A percentile compares a stretch with the other conserved stretches of the same genome.
These are phyloP conservation scores for Fragum whitleyi DNA, from an alignment of 2,888 invertebrate genomes.

Conservation along the genomic window DNA sequence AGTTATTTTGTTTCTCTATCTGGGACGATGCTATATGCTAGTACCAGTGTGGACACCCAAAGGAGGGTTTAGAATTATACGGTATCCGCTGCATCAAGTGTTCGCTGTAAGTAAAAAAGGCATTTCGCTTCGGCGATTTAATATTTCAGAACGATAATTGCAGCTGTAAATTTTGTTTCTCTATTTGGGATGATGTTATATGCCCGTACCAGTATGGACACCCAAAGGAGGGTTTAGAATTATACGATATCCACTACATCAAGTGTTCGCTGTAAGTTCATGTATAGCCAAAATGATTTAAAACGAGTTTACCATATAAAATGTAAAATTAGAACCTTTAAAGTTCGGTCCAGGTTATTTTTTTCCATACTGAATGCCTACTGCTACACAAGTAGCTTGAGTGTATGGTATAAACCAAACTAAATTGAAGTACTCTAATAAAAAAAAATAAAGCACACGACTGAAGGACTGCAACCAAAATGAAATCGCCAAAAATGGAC, in stretches of 20 bases:
- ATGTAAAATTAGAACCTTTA: too few species aligned
- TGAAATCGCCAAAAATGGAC: too few species aligned
- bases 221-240: conserved; percentile 61
- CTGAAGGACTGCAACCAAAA: too few species aligned
- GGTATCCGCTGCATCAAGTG: conserved; percentile 69
- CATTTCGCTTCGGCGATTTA: background rate
- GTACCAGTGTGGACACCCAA: conserved; percentile 66
- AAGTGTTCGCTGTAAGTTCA: conserved; percentile 65
- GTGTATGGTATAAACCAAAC: too few species aligned
- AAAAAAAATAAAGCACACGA: too few species aligned
- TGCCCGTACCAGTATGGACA: conserved; percentile 70
- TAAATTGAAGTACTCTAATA: too few species aligned
- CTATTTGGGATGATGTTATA: conserved; percentile 62
- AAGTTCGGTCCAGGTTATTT: too few species aligned
- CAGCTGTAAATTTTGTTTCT: conserved; percentile 60
- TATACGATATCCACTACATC: conserved; percentile 67
- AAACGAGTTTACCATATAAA: too few species aligned
- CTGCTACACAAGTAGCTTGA: too few species aligned
- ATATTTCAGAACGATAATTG: conserved; percentile 49
- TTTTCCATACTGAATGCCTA: too few species aligned
- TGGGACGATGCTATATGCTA: conserved; percentile 64
- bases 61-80: conserved; percentile 60
- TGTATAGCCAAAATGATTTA: background rate
- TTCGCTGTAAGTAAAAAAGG: conserved; percentile 66
- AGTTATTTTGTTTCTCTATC: conserved; percentile 61